Percentiles rank a stretch among this genome's conserved stretches.
phyloP scores from a whole-genome alignment of 2,113 vertebrate genomes.

The Triplophysa tibetana region DNA sequence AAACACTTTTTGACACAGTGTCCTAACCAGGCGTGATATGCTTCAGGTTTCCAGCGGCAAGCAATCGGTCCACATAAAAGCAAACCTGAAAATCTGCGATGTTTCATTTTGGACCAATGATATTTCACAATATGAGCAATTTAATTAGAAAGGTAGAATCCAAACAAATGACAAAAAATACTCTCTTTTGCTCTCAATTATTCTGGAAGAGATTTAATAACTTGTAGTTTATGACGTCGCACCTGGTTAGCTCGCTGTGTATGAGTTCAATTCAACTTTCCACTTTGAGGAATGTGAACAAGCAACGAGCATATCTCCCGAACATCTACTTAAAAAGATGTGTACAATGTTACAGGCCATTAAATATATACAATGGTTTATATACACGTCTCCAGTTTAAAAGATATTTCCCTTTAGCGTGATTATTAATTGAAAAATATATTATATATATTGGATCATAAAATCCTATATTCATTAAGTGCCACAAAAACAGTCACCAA shows the following conservation, averaged over 20 bases:
- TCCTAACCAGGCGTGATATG: background rate
- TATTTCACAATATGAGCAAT: background rate
- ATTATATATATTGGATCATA: slow-evolving; percentile 8
- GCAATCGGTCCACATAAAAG: background rate
- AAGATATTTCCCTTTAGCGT: slow-evolving; percentile 27
- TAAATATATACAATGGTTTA: slow-evolving; percentile 57
- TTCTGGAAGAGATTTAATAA: background rate
- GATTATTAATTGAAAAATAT: slow-evolving; percentile 41
- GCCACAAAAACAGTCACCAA: background rate
- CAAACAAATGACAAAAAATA: too few relatives aligned
- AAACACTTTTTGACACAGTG: background rate
- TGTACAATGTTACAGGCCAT: slow-evolving; percentile 21
- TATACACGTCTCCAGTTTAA: slow-evolving; percentile 63
- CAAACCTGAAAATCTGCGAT: background rate
- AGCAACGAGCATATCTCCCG: background rate
- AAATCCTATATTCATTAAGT: slow-evolving; percentile 6
- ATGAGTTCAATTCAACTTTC: background rate
- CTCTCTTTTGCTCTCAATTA: too few relatives aligned
- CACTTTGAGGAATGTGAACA: slow-evolving; percentile 25
- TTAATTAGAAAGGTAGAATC: too few relatives aligned
- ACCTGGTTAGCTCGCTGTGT: background rate
- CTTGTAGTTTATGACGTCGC: background rate
- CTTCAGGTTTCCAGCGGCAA: background rate
- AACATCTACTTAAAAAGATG: background rate
- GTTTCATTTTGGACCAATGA: background rate